Conservation (phyloP, 2,797 vertebrate species). For the Fistularia tabacaria region DNA sequence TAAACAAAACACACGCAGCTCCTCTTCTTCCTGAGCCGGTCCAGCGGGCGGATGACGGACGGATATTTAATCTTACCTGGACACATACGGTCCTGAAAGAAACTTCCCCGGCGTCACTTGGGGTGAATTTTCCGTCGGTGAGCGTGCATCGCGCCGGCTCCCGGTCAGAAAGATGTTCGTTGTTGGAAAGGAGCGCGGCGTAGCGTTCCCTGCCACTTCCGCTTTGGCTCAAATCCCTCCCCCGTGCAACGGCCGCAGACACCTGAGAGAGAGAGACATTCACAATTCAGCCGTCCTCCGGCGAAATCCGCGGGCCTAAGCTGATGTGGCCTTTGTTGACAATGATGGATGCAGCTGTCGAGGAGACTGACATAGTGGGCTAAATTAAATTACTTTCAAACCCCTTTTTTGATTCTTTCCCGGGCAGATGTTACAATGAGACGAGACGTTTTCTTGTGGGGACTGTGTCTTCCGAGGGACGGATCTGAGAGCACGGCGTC, state of each 20-base stretch:
- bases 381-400: conserved; percentile 76
- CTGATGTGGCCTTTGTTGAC: conserved; percentile 71
- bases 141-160: conserved; percentile 16
- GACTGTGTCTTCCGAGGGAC: too few relatives aligned
- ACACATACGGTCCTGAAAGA: too few relatives aligned
- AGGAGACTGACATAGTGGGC: conserved; percentile 58
- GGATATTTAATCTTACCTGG: conserved; percentile 6
- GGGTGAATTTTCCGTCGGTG: too few relatives aligned
- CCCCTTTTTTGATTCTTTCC: conserved; percentile 54
- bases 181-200: conserved; percentile 48
- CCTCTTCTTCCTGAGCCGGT: not conserved
- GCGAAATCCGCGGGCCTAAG: conserved; percentile 66
- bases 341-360: conserved; percentile 77
- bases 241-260: conserved; percentile 29
- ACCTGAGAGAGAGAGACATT: conserved; percentile 70
- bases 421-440: conserved; percentile 65
- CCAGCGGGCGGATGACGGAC: conserved; percentile 3
- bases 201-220: conserved; percentile 61
- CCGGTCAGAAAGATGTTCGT: conserved; percentile 24
- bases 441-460: conserved; percentile 49
- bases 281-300: conserved; percentile 60
- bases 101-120: too few relatives aligned
- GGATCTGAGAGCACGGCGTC: too few relatives aligned
- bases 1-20: conserved; percentile 55
- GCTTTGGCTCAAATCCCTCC: conserved; percentile 46